Conservation (phyloP, 2,888 invertebrate genomes). For the Aleiodes testaceus region DNA sequence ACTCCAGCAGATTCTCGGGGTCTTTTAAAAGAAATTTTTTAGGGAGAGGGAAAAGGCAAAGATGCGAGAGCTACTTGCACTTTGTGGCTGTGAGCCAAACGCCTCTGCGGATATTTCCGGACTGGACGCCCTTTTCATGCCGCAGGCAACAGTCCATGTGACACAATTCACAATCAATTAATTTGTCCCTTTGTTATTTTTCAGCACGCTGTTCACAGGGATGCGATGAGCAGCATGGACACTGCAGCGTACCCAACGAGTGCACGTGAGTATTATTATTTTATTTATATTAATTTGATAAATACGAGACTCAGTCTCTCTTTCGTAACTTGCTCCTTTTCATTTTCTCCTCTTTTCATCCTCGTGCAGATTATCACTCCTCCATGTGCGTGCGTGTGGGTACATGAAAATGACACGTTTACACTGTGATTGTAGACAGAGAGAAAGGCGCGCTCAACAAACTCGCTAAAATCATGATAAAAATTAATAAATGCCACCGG, state of each 20-base stretch:
- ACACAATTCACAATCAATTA: slow-evolving; percentile 52
- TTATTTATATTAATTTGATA: neutral
- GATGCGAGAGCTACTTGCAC: slow-evolving; percentile 37
- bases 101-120: slow-evolving; percentile 60
- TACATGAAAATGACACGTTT: slow-evolving; percentile 31
- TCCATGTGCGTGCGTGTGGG: neutral
- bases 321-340: too few relatives aligned
- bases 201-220: slow-evolving; percentile 94
- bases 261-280: slow-evolving; percentile 91
- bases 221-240: slow-evolving; percentile 92
- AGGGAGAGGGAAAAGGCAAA: slow-evolving; percentile 33
- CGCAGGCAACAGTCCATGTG: slow-evolving; percentile 48
- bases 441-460: neutral
- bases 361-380: neutral
- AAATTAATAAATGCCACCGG: slow-evolving; percentile 10
- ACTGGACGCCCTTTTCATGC: slow-evolving; percentile 53
- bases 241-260: slow-evolving; percentile 93
- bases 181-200: slow-evolving; percentile 74
- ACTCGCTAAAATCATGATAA: slow-evolving; percentile 16
- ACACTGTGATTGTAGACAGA: neutral
- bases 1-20: slow-evolving; percentile 34
- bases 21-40: slow-evolving; percentile 21
- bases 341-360: neutral
- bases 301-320: slow-evolving; percentile 10
- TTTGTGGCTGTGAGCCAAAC: slow-evolving; percentile 59